Evolutionary conservation across 2,797 vertebrate genomes (phyloP), one percentile per base, ranked within the genome.

Genomic region (Avahi laniger): DNA sequence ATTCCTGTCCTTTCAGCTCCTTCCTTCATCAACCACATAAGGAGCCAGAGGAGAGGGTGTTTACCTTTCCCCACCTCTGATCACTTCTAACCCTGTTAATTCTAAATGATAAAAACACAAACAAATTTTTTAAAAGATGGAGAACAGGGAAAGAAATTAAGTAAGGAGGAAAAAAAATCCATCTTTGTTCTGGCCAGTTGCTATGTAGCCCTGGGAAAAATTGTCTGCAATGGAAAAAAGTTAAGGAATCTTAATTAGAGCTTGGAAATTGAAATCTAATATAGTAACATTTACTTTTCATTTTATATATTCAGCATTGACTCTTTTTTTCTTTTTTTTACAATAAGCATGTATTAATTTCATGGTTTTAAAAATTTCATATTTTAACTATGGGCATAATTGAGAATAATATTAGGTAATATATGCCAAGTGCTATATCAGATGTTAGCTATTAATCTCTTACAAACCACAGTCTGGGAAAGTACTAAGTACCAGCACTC

Each of bases 171-270:
- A 54, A 95, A 52, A 65, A 52, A 88, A 24, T 78, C 22, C 28
- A 0, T 28, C 72, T 79, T 65, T 76, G 81, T 54, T 88, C 75
- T 93, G 84, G 38, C 35, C 35, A n/a, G 33, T 70, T 52, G 3
- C 61, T 93, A 82, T 89, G 65, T 2, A 92, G 61, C 59, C 63
- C 76, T 61, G 33, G 33, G 75, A 94, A 33, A 81, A 94, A 94
- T 0, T 15, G 50, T 89, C 63, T 59, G 4, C 20, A 38, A 43
- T 13, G 54, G 69, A 61, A 48, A 81, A 78, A 92, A 83, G 70
- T 70, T 72, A 69, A 94, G 54, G 78, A 75, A 86, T 54, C 61
- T 80, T 76, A 93, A 95, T 89, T 67, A 86, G 78, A 41, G 20
- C 30, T 11, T 59, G 4, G 38, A 94, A 89, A 84, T 57, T 61